A percentile compares a stretch with the other conserved stretches of the same genome.
Evolutionary conservation across 1,140 invertebrate species (phyloP).

Genomic region (Drosophila grimshawi): DNA sequence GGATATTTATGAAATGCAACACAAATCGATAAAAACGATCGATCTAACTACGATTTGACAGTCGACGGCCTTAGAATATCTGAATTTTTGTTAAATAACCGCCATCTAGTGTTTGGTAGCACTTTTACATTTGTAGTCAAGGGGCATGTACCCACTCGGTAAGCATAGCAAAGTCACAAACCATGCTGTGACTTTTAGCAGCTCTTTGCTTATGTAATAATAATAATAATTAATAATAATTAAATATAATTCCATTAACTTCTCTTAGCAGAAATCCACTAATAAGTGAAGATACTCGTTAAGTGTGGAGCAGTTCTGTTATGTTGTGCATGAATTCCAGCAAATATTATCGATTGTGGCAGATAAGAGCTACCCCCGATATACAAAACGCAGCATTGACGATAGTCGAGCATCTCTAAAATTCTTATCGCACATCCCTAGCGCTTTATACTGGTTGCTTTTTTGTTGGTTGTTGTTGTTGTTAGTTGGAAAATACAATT

Average conservation of each 20-base stretch:
- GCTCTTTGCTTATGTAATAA: neutral
- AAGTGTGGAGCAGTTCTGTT: constrained; percentile 25
- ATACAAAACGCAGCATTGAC: constrained; percentile 14
- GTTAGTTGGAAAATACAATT: constrained; percentile 72
- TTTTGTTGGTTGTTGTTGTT: constrained; percentile 61
- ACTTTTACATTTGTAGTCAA: no score
- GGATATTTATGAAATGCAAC: no score
- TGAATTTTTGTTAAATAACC: neutral
- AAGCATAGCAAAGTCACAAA: constrained; percentile 1
- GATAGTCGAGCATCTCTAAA: constrained; percentile 20
- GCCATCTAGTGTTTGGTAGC: constrained; percentile 5
- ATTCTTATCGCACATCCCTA: constrained; percentile 43
- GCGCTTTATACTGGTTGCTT: constrained; percentile 46
- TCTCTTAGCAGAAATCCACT: no score
- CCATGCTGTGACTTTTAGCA: neutral
- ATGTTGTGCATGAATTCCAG: neutral
- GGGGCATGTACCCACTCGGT: neutral
- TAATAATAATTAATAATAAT: neutral
- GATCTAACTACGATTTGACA: neutral
- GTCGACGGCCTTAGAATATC: neutral
- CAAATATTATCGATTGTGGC: constrained; percentile 25
- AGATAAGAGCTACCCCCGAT: constrained; percentile 37
- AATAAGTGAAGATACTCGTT: constrained; percentile 1
- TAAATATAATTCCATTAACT: no score
- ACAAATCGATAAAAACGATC: constrained; percentile 9